Base-by-base conservation (phyloP, 2,797 vertebrate genomes). In the Pampus argenteus region DNA sequence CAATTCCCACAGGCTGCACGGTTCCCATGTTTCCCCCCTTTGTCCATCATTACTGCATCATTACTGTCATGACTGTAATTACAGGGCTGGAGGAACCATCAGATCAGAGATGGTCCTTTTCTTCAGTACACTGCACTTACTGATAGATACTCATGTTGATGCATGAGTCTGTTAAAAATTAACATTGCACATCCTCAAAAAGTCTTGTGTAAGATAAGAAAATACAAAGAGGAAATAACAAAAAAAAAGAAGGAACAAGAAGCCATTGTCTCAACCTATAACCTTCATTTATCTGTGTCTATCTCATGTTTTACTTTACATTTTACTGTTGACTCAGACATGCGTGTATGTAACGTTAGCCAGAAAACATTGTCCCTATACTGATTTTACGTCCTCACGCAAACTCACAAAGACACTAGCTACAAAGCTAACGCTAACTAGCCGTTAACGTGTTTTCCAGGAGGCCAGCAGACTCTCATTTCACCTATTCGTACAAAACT, bases 211-310 rank as follows among this genome's bases (percentile, higher is more conserved):
- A 84, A 89, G 42, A 74, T 2, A 31, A 44, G 82, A 82, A 84
- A 48, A 8, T 63, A 73, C 38, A 83, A 85, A 79, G 84, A 86
- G 88, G 89, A 89, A 91, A 76, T 45, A 2, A 45, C n/a, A 13
- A 31, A 61, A 50, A 25, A 0, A 9, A 28, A 38, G 11, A 63
- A 25, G 50, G 48, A 49, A 57, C 13, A 66, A 15, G 29, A 9
- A n/a, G 3, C 5, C 2, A 23, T 14, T 20, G 10, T 3, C 7
- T 31, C 29, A 38, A 3, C 0, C 4, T 15, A 11, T 48, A 3
- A 20, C 18, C 11, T 18, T 15, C 4, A 20, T 50, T 38, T 44
- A 6, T 4, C 5, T 6, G 13, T 40, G 38, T 17, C 38, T 17
- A 6, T 40, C 38, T 17, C 38, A 40, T 15, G 1, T 40, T 40